Conservation (phyloP, 2,888 invertebrate species). For the Limnephilus auricula region DNA sequence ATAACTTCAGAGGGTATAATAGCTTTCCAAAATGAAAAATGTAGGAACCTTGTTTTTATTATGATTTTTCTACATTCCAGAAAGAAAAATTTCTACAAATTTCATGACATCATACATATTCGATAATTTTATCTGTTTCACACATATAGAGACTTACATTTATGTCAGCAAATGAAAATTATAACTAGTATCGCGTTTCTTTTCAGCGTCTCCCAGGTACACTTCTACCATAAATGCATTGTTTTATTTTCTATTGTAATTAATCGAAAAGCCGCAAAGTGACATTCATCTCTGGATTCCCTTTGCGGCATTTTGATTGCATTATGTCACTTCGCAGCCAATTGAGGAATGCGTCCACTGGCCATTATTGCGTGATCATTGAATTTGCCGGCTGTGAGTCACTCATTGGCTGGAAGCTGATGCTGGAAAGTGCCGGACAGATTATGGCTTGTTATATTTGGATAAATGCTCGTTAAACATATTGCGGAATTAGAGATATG, state of each 20-base stretch:
- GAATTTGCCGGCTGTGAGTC: constrained; percentile 6
- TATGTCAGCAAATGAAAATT: neutral
- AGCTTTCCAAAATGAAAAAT: neutral
- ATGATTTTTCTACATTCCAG: neutral
- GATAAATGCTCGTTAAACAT: neutral
- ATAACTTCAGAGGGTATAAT: too few species aligned
- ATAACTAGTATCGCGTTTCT: neutral
- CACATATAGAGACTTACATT: neutral
- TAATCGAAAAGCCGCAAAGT: neutral
- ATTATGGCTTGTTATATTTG: neutral
- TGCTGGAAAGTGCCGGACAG: neutral
- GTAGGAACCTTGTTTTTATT: neutral
- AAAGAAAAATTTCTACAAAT: neutral
- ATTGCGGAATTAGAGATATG: constrained; percentile 25
- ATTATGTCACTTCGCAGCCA: constrained; percentile 15
- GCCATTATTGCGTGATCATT: neutral
- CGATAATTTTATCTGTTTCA: neutral
- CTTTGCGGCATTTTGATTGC: constrained; percentile 5
- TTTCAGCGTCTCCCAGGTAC: neutral
- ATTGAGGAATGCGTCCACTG: constrained; percentile 14
- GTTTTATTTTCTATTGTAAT: neutral
- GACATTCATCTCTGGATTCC: neutral
- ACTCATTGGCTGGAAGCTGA: neutral
- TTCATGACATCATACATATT: neutral
- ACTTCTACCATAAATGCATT: neutral